These are phyloP conservation scores for Cyrtorhinus lividipennis DNA, from an alignment of 1,140 invertebrate species.

Conservation along the genomic window DNA sequence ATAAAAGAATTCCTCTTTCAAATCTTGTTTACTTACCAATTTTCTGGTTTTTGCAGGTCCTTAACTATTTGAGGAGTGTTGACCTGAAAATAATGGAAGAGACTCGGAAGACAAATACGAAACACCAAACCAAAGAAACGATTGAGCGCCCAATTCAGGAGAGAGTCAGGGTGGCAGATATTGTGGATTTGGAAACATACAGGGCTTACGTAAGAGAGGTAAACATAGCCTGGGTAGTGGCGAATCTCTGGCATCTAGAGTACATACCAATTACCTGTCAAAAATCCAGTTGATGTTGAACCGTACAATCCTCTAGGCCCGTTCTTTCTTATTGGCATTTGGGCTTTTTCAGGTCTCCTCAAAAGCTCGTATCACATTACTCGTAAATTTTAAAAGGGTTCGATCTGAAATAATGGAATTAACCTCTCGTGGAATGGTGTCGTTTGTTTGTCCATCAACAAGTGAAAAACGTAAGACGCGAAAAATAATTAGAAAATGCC, in stretches of 20 bases:
- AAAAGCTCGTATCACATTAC: neutral
- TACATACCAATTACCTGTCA: too few relatives aligned
- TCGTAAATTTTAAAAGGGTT: neutral
- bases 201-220: constrained; percentile 10
- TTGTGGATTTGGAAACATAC: constrained; percentile 1
- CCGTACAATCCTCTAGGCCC: too few relatives aligned
- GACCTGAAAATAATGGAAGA: neutral
- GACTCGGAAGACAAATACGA: neutral
- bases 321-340: too few relatives aligned
- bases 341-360: neutral
- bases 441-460: neutral
- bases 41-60: constrained; percentile 5
- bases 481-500: constrained; percentile 7
- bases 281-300: too few relatives aligned
- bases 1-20: too few relatives aligned
- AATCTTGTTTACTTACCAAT: too few relatives aligned
- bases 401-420: constrained; percentile 10
- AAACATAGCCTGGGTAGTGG: too few relatives aligned
- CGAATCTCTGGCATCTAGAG: too few relatives aligned
- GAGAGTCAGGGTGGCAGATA: constrained; percentile 2
- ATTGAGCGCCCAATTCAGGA: neutral
- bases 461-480: neutral
- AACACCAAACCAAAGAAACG: neutral
- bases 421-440: neutral
- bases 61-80: constrained; percentile 10